A percentile compares a stretch with the other conserved stretches of the same genome.
phyloP scores from a whole-genome alignment of 2,888 invertebrate species.

The Heliconius aoede region DNA sequence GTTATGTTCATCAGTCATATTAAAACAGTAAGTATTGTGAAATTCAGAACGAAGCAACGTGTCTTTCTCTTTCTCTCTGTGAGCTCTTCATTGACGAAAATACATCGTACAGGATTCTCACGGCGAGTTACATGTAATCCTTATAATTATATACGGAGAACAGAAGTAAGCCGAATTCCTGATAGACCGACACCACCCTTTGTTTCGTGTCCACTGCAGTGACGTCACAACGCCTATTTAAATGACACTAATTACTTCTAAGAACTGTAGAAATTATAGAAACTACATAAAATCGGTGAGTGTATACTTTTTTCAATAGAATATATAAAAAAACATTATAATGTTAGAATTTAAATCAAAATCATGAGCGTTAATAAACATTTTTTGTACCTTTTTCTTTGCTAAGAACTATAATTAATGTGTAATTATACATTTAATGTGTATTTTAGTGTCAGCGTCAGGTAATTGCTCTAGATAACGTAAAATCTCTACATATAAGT shows the following conservation, averaged over 20 bases:
- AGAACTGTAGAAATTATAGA: neutral
- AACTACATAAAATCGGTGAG: neutral
- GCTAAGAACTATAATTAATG: conserved; percentile 4
- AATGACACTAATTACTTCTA: conserved; percentile 1
- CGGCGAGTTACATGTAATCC: neutral
- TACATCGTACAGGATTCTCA: no score
- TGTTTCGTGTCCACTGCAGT: conserved; percentile 2
- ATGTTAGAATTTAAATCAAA: neutral
- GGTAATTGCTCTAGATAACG: conserved; percentile 19
- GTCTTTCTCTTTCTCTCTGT: no score
- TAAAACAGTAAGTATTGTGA: no score
- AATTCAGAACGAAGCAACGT: no score
- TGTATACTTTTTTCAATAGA: neutral
- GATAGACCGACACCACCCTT: conserved; percentile 9
- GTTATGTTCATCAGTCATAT: no score
- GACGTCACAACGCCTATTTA: neutral
- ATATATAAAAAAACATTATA: neutral
- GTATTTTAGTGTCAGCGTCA: conserved; percentile 5
- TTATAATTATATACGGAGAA: conserved; percentile 32
- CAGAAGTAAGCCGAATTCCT: conserved; percentile 5
- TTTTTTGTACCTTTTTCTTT: neutral
- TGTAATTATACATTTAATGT: conserved; percentile 8
- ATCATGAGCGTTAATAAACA: conserved; percentile 2
- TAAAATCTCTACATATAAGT: neutral
- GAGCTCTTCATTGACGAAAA: no score